These are phyloP conservation scores for Cebus imitator DNA, from an alignment of 2,113 vertebrate species.

Conservation along the genomic window DNA sequence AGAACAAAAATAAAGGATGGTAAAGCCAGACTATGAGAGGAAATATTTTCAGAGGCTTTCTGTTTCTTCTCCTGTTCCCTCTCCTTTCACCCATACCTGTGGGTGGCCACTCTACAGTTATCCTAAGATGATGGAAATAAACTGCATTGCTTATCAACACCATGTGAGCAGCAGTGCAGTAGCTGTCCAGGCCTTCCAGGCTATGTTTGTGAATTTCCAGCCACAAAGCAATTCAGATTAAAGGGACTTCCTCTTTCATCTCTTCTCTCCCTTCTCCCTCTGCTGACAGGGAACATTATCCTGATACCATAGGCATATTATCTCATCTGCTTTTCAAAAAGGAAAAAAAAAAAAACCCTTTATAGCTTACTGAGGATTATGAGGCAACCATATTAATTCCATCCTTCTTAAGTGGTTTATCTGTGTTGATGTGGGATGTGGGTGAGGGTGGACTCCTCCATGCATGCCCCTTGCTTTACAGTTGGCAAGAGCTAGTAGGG, in stretches of 20 bases:
- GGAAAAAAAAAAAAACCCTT: neutral
- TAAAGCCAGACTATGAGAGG: neutral
- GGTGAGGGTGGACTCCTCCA: neutral
- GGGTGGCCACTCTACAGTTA: neutral
- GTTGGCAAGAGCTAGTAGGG: neutral
- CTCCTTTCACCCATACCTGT: neutral
- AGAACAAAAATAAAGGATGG: neutral
- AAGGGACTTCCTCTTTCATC: slow-evolving; percentile 60
- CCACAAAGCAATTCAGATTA: slow-evolving; percentile 65
- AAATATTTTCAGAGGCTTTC: neutral
- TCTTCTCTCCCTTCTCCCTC: slow-evolving; percentile 44
- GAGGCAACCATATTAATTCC: slow-evolving; percentile 57
- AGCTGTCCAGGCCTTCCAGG: slow-evolving; percentile 23
- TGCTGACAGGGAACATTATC: slow-evolving; percentile 56
- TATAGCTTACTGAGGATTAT: slow-evolving; percentile 59
- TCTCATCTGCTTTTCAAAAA: slow-evolving; percentile 62
- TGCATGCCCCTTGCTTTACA: neutral
- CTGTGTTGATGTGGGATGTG: slow-evolving; percentile 21
- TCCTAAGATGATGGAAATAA: slow-evolving; percentile 43
- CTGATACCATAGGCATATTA: slow-evolving; percentile 41
- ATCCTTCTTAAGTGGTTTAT: slow-evolving; percentile 65
- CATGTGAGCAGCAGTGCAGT: neutral
- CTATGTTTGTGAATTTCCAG: slow-evolving; percentile 48
- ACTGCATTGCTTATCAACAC: slow-evolving; percentile 7
- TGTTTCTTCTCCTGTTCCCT: neutral